Evolutionary conservation across 2,888 invertebrate genomes (phyloP).

Genomic region (Sisyra nigra): DNA sequence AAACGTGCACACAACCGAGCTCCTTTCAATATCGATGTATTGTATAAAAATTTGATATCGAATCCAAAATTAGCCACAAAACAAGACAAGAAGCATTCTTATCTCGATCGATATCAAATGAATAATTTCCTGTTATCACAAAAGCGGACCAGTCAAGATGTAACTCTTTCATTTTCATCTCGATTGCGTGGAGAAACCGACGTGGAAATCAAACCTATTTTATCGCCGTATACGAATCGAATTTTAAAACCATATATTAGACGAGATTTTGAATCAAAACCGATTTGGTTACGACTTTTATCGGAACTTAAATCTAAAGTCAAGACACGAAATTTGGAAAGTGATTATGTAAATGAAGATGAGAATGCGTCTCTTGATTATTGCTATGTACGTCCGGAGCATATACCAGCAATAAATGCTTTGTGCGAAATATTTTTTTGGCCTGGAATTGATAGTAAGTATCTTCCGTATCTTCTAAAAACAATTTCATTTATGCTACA

Average conservation of each 20-base stretch:
- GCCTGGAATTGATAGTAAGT: slow-evolving; percentile 82
- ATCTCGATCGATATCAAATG: slow-evolving; percentile 3
- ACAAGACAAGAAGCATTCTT: background rate
- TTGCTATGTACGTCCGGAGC: slow-evolving; percentile 74
- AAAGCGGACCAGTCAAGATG: slow-evolving; percentile 15
- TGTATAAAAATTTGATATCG: slow-evolving; percentile 7
- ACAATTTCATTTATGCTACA: background rate
- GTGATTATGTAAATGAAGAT: slow-evolving; percentile 1
- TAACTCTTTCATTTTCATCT: slow-evolving; percentile 26
- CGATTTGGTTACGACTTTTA: slow-evolving; percentile 56
- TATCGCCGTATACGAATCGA: slow-evolving; percentile 54
- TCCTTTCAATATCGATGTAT: slow-evolving; percentile 37
- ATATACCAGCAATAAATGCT: slow-evolving; percentile 74
- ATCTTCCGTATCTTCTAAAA: slow-evolving; percentile 7
- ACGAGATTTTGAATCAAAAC: slow-evolving; percentile 44
- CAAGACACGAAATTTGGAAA: slow-evolving; percentile 16
- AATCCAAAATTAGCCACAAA: background rate
- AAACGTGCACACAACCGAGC: slow-evolving; percentile 37
- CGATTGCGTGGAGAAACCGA: slow-evolving; percentile 30
- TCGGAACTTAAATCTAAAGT: slow-evolving; percentile 41
- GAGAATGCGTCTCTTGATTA: slow-evolving; percentile 53
- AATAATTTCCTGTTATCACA: slow-evolving; percentile 1
- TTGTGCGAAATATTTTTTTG: slow-evolving; percentile 75
- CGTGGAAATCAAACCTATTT: slow-evolving; percentile 35
- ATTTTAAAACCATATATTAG: slow-evolving; percentile 72